Base-by-base conservation (phyloP, 92 coral and sea anemone genomes). In the Parazoanthus atlanticus region DNA sequence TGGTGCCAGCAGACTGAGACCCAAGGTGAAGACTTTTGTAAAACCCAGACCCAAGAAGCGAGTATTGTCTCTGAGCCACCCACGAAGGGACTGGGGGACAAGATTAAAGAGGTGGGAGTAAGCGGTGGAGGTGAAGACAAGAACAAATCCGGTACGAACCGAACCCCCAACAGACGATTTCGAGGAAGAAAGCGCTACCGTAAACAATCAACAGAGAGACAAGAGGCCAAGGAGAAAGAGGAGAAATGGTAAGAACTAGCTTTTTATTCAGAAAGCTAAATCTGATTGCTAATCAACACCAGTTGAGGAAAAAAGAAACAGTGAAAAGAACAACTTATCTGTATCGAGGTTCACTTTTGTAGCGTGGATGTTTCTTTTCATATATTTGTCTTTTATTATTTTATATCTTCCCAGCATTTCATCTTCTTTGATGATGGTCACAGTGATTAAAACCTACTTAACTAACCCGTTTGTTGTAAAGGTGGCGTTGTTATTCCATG, bases 131-230 rank as follows among this genome's bases (percentile, higher is more conserved):
- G 11, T 16, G 86, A 65, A 82, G 74, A 82, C 5, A 52, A 28
- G 65, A 43, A n/a, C 38, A 78, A 47, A 28, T 0, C 67, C 36
- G 13, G 33, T 0, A 26, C 36, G 21, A 41, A 26, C 29, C 29
- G 87, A 84, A 71, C 64, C 0, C 87, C 87, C n/a, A 84, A 52
- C 65, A 70, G 29, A 38, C 33, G 87, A 29, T 84, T 84, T 26
- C 78, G 87, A 30, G 87, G 87, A 29, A 28, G 78, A 28, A 84
- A 84, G 38, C 78, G 86, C 16, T 64, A 61, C 76, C 86, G 87
- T 13, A 84, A 72, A 28, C 77, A 70, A 17, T 84, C 79, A 13
- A n/a, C 26, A 46, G 87, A 71, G 64, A 84, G 17, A 43, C 78
- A 72, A 10, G 87, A 84, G 21, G 52, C 26, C n/a, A 84, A 84